Base-by-base conservation (phyloP, 2,888 invertebrate species). In the Nemotelus nigrinus region DNA sequence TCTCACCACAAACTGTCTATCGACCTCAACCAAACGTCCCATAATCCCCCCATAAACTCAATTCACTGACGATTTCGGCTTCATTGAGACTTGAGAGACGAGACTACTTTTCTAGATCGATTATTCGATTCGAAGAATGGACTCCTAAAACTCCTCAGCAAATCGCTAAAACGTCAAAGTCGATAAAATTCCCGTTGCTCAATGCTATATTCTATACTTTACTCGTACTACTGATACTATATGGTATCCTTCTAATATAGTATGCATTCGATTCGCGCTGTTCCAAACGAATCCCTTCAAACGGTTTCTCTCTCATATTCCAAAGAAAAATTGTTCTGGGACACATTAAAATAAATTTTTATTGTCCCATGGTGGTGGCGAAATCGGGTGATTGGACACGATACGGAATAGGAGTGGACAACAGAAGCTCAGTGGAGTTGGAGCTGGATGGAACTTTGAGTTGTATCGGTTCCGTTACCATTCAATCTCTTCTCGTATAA, bases 341-440 rank as follows among this genome's bases (percentile, higher is more conserved):
- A 55, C 76, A 47, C 78, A 78, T 79, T 79, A 79, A 79, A 79
- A 79, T 79, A 79, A 79, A 79, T 79, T 79, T 79, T 79, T 79
- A 79, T 79, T 74, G 74, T 60, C 74, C 60, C 53, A 55, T 43
- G 47, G 25, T 25, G 25, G 25, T 25, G 25, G 25, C 25, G 1
- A 25, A 25, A 25, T 25, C 25, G 58, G 58, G 72, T 72, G 63
- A 74, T 74, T 78, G 79, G 77, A 64, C 44, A 45, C 44, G 48
- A 47, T 65, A 74, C 50, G 44, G 44, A 76, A 63, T 78, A 57
- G 53, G 64, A 44, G 58, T 58, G 64, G 74, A 72, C 71, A 71
- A 25, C 25, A 25, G 25, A 25, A 25, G 25, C 25, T 25, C 25
- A 25, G 25, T 25, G 25, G 25, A 25, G 78, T 70, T 25, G 25